Evolutionary conservation across 2,888 invertebrate genomes (phyloP).

Genomic region (Lasius platythorax): DNA sequence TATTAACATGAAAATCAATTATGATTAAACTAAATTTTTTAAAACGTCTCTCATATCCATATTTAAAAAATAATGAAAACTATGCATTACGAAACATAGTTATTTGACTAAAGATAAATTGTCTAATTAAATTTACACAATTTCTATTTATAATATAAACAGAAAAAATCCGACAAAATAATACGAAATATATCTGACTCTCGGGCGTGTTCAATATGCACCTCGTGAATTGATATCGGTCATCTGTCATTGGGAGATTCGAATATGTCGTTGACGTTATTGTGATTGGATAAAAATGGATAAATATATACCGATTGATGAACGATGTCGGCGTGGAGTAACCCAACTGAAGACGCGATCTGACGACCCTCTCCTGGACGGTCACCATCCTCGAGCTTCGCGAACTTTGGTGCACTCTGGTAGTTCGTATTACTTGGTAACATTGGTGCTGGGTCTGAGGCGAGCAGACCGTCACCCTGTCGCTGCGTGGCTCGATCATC

Average conservation of each 20-base stretch:
- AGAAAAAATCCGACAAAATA: background rate
- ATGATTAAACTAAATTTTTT: background rate
- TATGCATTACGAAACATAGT: background rate
- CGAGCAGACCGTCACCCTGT: conserved; percentile 74
- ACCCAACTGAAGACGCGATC: conserved; percentile 84
- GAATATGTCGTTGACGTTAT: background rate
- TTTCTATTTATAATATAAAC: background rate
- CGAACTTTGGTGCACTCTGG: conserved; percentile 83
- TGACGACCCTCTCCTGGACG: conserved; percentile 84
- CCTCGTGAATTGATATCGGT: background rate
- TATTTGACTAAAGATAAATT: background rate
- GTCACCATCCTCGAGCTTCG: conserved; percentile 83
- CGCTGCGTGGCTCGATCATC: conserved; percentile 82
- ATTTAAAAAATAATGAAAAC: background rate
- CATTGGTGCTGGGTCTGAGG: conserved; percentile 79
- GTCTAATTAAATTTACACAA: background rate
- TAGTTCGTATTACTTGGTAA: conserved; percentile 83
- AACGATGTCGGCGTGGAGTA: conserved; percentile 85
- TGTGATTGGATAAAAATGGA: conserved; percentile 39
- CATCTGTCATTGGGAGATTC: background rate
- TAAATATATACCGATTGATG: conserved; percentile 83
- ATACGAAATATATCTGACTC: background rate
- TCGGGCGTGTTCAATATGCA: background rate
- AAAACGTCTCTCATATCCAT: background rate
- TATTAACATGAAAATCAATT: background rate